phyloP scores from a whole-genome alignment of 2,797 vertebrate species.

The Danio aesculapii region DNA sequence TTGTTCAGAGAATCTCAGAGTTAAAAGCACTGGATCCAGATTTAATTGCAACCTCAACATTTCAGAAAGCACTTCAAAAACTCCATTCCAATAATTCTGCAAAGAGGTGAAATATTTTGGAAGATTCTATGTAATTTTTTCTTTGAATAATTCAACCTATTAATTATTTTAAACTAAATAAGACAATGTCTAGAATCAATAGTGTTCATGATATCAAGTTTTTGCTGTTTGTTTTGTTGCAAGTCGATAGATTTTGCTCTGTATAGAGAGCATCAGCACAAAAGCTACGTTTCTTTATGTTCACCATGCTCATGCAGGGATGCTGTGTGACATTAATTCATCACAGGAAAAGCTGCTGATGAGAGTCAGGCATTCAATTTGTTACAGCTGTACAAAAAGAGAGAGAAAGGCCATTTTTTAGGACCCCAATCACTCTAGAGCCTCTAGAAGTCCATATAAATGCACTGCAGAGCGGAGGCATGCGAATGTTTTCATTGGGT shows the following conservation, averaged over 20 bases:
- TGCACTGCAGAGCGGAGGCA: slow-evolving; percentile 66
- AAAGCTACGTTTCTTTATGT: slow-evolving; percentile 27
- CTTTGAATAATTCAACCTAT: too few relatives aligned
- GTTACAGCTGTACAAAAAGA: slow-evolving; percentile 69
- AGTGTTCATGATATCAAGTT: too few relatives aligned
- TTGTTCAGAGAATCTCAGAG: too few relatives aligned
- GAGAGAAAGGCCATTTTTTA: slow-evolving; percentile 53
- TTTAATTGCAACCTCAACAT: too few relatives aligned
- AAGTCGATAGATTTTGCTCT: slow-evolving; percentile 8
- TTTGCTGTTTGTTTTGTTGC: slow-evolving; percentile 4
- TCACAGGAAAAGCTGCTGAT: slow-evolving; percentile 62
- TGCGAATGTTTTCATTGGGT: slow-evolving; percentile 70
- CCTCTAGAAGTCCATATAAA: slow-evolving; percentile 58
- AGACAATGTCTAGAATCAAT: too few relatives aligned
- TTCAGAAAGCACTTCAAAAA: too few relatives aligned
- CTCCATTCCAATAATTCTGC: too few relatives aligned
- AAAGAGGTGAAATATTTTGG: too few relatives aligned
- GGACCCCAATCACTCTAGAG: slow-evolving; percentile 59
- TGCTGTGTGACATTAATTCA: slow-evolving; percentile 60
- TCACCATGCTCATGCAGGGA: slow-evolving; percentile 20
- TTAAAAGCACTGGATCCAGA: too few relatives aligned
- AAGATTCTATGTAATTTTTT: too few relatives aligned
- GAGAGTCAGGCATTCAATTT: slow-evolving; percentile 70
- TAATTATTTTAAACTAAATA: too few relatives aligned
- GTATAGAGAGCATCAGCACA: not conserved